Evolutionary conservation across 2,888 invertebrate genomes (phyloP).

Genomic region (Patella ulyssiponensis): DNA sequence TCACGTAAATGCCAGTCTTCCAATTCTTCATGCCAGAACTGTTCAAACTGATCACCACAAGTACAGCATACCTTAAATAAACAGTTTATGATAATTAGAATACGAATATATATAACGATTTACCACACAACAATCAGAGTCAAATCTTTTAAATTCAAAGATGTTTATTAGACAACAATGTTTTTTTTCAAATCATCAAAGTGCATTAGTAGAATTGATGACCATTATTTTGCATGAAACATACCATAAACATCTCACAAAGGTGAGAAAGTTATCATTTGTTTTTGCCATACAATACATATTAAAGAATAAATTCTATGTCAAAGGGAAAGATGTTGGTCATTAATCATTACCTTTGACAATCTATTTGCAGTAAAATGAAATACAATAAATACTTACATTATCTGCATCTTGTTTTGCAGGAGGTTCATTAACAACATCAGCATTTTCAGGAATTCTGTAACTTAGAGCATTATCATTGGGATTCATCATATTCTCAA

Average conservation of each 20-base stretch:
- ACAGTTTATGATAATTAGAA: neutral
- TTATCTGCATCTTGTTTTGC: slow-evolving; percentile 66
- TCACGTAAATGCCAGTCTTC: slow-evolving; percentile 97
- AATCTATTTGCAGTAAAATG: neutral
- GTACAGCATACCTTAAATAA: slow-evolving; percentile 82
- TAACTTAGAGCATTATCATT: slow-evolving; percentile 67
- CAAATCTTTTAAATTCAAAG: no score
- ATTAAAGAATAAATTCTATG: neutral
- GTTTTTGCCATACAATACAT: neutral
- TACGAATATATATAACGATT: no score
- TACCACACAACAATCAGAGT: no score
- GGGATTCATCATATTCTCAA: slow-evolving; percentile 31
- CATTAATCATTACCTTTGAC: neutral
- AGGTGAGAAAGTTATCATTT: neutral
- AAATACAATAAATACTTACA: slow-evolving; percentile 34
- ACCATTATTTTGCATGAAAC: no score
- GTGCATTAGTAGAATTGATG: no score
- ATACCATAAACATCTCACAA: neutral
- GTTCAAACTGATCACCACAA: slow-evolving; percentile 93
- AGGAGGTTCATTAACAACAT: slow-evolving; percentile 41
- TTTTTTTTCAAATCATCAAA: no score
- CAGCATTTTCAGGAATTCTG: slow-evolving; percentile 66
- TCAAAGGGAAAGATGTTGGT: neutral
- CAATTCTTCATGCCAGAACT: slow-evolving; percentile 95
- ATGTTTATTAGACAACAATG: no score